Evolutionary conservation across 2,113 vertebrate species (phyloP).

Genomic region (Stictonetta naevosa): DNA sequence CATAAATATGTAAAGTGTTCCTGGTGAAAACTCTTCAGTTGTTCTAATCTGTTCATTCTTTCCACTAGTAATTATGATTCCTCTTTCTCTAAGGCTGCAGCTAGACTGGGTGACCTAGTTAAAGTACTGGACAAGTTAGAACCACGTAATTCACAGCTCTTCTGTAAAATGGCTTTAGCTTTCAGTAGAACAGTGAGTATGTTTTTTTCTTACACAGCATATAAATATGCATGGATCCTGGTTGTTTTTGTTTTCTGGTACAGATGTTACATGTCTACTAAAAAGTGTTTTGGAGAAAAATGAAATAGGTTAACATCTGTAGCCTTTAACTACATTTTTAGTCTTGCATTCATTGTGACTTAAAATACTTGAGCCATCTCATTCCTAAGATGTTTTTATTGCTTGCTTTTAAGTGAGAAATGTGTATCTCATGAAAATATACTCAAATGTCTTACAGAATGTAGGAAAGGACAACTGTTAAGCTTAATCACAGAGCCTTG

Average conservation of each 20-base stretch:
- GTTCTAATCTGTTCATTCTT: background rate
- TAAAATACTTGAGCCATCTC: background rate
- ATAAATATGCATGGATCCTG: background rate
- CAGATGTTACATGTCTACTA: background rate
- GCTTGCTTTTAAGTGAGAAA: background rate
- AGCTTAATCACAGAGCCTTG: background rate
- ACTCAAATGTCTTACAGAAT: background rate
- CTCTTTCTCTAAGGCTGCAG: constrained; percentile 79
- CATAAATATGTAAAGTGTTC: background rate
- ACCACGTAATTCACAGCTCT: constrained; percentile 87
- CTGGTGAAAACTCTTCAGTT: background rate
- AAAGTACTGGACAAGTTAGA: constrained; percentile 85
- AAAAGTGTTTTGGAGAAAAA: background rate
- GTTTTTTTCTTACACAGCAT: background rate
- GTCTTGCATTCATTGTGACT: background rate
- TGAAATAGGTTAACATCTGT: background rate
- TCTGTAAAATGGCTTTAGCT: constrained; percentile 88
- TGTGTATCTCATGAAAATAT: background rate
- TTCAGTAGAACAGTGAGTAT: constrained; percentile 92
- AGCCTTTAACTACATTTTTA: background rate
- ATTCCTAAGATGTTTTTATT: background rate
- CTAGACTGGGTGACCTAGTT: constrained; percentile 84
- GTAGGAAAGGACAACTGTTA: background rate
- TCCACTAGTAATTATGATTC: background rate
- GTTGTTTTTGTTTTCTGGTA: background rate